Evolutionary conservation across 2,113 vertebrate genomes (phyloP).

Genomic region (Nansenia antarctica): DNA sequence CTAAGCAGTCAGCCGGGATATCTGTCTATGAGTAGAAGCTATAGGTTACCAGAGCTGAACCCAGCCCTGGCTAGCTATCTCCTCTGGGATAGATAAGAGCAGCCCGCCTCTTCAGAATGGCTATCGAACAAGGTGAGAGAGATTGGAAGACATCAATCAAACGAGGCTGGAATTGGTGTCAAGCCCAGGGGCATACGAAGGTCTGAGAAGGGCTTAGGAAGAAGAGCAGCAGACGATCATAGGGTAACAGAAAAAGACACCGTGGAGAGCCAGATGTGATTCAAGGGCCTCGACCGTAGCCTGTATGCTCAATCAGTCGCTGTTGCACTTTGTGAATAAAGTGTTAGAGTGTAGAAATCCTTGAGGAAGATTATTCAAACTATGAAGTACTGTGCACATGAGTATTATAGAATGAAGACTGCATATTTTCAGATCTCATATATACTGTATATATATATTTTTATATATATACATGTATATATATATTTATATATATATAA

Average conservation of each 20-base stretch:
- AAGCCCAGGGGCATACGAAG: slow-evolving; percentile 36
- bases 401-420: background rate
- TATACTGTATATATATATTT: background rate
- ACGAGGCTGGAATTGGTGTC: slow-evolving; percentile 49
- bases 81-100: slow-evolving; percentile 61
- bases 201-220: slow-evolving; percentile 57
- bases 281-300: background rate
- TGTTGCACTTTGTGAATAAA: background rate
- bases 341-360: background rate
- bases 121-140: slow-evolving; percentile 58
- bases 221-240: slow-evolving; percentile 62
- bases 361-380: background rate
- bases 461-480: background rate
- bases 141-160: slow-evolving; percentile 67
- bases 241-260: slow-evolving; percentile 21
- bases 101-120: slow-evolving; percentile 58
- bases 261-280: slow-evolving; percentile 12
- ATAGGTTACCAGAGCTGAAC: too few relatives aligned
- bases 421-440: too few relatives aligned
- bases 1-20: too few relatives aligned
- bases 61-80: too few relatives aligned
- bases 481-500: background rate
- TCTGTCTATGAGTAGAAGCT: too few relatives aligned
- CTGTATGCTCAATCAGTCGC: slow-evolving; percentile 7
- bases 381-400: background rate